Evolutionary conservation across 1,140 invertebrate species (phyloP).

Genomic region (Drosophila erecta): DNA sequence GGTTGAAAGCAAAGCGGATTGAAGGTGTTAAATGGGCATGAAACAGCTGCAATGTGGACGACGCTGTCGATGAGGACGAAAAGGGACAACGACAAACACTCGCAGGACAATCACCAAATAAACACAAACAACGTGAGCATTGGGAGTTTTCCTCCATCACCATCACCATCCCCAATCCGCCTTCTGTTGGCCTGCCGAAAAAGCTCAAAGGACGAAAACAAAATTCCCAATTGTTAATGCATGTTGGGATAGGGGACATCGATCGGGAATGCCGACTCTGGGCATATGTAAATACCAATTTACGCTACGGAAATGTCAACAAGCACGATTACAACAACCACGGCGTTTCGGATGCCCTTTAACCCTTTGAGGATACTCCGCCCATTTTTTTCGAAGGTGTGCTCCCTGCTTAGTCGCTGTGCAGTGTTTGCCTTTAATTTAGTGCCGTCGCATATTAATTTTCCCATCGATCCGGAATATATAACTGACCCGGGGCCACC

Average conservation of each 20-base stretch:
- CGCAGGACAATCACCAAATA: conserved; percentile 75
- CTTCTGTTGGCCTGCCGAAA: conserved; percentile 29
- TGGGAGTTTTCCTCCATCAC: conserved; percentile 8
- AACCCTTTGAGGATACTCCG: conserved; percentile 49
- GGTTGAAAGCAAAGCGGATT: conserved; percentile 62
- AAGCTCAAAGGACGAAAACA: conserved; percentile 73
- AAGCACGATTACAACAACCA: conserved; percentile 69
- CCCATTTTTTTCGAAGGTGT: conserved; percentile 25
- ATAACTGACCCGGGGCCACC: conserved; percentile 44
- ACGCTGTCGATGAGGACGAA: conserved; percentile 21
- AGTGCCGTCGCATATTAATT: conserved; percentile 59
- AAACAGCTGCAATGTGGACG: conserved; percentile 76
- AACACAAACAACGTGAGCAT: conserved; percentile 57
- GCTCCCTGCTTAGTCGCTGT: conserved; percentile 31
- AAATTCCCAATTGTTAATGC: conserved; percentile 70
- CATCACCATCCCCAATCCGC: not conserved
- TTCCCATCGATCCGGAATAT: conserved; percentile 59
- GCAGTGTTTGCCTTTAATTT: conserved; percentile 57
- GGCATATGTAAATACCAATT: conserved; percentile 81
- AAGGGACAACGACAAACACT: conserved; percentile 56
- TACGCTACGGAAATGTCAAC: conserved; percentile 77
- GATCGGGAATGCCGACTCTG: conserved; percentile 48
- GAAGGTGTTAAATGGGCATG: conserved; percentile 82
- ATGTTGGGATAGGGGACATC: conserved; percentile 56
- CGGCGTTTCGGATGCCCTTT: conserved; percentile 23